phyloP scores from a whole-genome alignment of 2,797 vertebrate species.

The Rhodeus uyekii region DNA sequence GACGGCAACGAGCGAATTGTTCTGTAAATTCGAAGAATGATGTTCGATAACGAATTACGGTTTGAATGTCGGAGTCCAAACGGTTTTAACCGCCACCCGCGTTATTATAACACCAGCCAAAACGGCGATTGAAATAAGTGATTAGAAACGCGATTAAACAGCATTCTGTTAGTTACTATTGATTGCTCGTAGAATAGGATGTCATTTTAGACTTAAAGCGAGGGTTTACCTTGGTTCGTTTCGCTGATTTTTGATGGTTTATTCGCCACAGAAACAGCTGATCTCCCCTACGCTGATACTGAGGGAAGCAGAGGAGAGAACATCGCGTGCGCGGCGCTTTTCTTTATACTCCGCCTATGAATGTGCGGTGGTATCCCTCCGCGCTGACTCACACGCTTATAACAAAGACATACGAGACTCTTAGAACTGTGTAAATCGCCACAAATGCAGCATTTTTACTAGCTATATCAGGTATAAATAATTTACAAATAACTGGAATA shows the following conservation, averaged over 20 bases:
- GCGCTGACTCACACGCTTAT: constrained; percentile 51
- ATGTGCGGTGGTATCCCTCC: constrained; percentile 77
- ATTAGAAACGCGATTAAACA: background rate
- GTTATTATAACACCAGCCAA: background rate
- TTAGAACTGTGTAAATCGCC: background rate
- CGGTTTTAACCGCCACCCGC: background rate
- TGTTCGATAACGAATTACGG: background rate
- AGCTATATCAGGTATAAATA: background rate
- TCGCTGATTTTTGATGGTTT: constrained; percentile 12
- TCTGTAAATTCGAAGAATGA: fast-evolving
- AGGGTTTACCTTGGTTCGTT: constrained; percentile 14
- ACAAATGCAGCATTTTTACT: background rate
- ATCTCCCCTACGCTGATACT: constrained; percentile 22
- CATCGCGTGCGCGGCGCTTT: constrained; percentile 61
- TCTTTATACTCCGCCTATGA: constrained; percentile 76
- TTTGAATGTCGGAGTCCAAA: background rate
- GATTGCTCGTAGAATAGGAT: fast-evolving
- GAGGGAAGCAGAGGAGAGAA: constrained; percentile 27
- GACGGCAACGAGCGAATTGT: background rate
- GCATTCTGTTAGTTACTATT: fast-evolving
- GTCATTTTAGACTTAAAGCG: fast-evolving
- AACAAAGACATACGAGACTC: background rate
- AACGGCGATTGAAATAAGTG: background rate
- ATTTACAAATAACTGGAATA: no score
- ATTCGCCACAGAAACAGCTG: constrained; percentile 24